These are phyloP conservation scores for Drosophila borborema DNA, from an alignment of 2,888 invertebrate genomes.

Conservation along the genomic window DNA sequence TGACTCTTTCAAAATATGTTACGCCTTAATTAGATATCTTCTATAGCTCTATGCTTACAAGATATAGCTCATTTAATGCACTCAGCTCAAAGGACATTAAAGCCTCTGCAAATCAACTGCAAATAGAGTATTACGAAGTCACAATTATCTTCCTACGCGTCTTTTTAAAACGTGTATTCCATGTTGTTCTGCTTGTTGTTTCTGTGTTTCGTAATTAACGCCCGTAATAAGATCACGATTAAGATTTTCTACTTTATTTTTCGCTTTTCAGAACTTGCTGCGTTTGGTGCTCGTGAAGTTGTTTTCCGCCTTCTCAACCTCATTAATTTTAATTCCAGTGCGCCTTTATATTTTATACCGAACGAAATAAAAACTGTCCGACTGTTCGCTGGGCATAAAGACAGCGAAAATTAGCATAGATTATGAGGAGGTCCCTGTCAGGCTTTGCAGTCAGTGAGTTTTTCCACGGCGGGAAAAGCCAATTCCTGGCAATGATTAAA, in stretches of 20 bases:
- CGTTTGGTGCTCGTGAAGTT: conserved; percentile 21
- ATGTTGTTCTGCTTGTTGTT: conserved; percentile 3
- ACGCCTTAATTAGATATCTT: too few species aligned
- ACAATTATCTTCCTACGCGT: not conserved
- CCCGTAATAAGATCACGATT: conserved; percentile 83
- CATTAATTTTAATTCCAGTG: conserved; percentile 72
- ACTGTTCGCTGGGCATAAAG: conserved; percentile 46
- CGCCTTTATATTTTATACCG: conserved; percentile 25
- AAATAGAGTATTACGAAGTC: not conserved
- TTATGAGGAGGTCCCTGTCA: conserved; percentile 57
- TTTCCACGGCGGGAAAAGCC: conserved; percentile 26
- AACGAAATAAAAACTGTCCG: conserved; percentile 56
- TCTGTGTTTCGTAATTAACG: conserved; percentile 82
- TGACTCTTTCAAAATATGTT: not conserved
- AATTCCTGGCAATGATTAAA: conserved; percentile 49
- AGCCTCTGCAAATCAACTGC: not conserved
- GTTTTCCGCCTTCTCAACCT: conserved; percentile 52
- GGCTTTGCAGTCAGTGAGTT: conserved; percentile 18
- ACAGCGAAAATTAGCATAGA: conserved; percentile 70
- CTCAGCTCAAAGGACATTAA: too few species aligned
- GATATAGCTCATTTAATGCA: not conserved
- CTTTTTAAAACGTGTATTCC: not conserved
- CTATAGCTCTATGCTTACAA: too few species aligned
- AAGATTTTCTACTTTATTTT: conserved; percentile 59
- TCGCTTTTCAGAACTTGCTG: conserved; percentile 21